Evolutionary conservation across 2,888 invertebrate genomes (phyloP).

Genomic region (Cyrtodaria siliqua): DNA sequence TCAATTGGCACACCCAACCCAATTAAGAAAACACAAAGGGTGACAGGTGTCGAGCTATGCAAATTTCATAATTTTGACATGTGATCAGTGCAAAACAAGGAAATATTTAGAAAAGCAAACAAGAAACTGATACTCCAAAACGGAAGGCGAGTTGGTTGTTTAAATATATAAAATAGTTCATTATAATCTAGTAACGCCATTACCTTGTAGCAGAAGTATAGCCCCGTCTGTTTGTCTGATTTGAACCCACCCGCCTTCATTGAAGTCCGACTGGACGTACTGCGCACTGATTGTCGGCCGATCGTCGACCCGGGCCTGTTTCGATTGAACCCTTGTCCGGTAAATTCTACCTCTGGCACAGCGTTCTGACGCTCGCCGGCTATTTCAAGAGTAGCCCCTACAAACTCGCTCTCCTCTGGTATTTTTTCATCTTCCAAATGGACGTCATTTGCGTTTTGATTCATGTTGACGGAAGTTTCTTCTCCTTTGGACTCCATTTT

Average conservation of each 20-base stretch:
- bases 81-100: no score
- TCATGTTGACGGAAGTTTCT: conserved; percentile 23
- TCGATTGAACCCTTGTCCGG: conserved; percentile 58
- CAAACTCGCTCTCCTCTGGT: conserved; percentile 71
- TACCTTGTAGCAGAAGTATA: conserved; percentile 79
- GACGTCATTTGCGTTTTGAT: conserved; percentile 38
- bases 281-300: conserved; percentile 73
- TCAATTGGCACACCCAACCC: no score
- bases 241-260: conserved; percentile 70
- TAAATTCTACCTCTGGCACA: conserved; percentile 62
- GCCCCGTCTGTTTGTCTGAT: conserved; percentile 52
- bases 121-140: no score
- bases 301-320: conserved; percentile 77
- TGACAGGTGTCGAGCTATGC: no score
- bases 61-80: no score
- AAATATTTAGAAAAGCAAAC: no score
- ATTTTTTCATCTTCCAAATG: conserved; percentile 75
- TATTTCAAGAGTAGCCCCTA: conserved; percentile 77
- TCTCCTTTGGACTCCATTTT: conserved; percentile 56
- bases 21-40: no score
- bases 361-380: conserved; percentile 35
- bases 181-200: no score
- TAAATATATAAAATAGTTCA: no score
- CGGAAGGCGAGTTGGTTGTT: no score
- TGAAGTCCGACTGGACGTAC: conserved; percentile 75